Evolutionary conservation across 2,113 vertebrate species (phyloP).

Genomic region (Chionodraco myersi): DNA sequence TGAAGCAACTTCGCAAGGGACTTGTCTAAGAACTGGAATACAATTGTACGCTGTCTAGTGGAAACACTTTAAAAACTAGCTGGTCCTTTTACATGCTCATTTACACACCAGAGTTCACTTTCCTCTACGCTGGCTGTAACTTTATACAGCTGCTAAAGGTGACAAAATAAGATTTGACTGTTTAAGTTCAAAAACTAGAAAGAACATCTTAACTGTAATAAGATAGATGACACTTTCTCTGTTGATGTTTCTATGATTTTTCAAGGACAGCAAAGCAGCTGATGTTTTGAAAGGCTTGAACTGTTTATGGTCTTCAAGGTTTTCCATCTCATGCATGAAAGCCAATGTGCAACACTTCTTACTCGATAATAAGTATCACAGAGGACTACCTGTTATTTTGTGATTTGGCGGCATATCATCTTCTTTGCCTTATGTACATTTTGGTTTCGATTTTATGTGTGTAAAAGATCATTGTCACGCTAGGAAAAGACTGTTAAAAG

Average conservation of each 20-base stretch:
- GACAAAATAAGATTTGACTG: background rate
- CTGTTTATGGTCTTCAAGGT: too few species aligned
- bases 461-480: too few species aligned
- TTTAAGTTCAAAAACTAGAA: conserved; percentile 15
- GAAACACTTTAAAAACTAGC: conserved; percentile 14
- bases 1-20: conserved; percentile 7
- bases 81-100: background rate
- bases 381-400: too few species aligned
- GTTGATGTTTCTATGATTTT: conserved; percentile 4
- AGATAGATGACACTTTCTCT: conserved; percentile 5
- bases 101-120: conserved; percentile 3
- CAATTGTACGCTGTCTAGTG: conserved; percentile 12
- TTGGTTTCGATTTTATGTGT: too few species aligned
- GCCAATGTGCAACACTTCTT: too few species aligned
- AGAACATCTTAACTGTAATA: background rate
- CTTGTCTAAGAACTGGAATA: background rate
- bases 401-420: too few species aligned
- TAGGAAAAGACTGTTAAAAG: too few species aligned
- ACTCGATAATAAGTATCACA: too few species aligned
- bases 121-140: background rate
- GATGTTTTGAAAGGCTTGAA: background rate
- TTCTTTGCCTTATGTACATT: too few species aligned
- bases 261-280: conserved; percentile 27
- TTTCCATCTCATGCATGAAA: too few species aligned
- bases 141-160: conserved; percentile 6